Base-by-base conservation (phyloP, 2,888 invertebrate genomes). In the Campopleginae sp. region DNA sequence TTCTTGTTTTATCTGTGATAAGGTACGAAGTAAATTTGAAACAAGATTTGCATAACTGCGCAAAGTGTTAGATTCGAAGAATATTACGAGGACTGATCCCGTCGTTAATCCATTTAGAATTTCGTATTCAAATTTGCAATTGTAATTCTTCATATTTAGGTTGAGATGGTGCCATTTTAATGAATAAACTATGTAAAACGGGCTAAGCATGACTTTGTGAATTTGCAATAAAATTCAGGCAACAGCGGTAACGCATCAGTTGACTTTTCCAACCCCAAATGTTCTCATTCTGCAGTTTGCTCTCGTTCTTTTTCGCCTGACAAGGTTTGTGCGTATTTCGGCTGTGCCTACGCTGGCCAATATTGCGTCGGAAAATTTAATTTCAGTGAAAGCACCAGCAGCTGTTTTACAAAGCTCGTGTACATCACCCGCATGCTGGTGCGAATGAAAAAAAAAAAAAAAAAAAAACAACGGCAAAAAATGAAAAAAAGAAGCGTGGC, bases 321-420 rank as follows among this genome's bases (percentile, higher is more conserved):
- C 72, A 58, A 78, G 27, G 72, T 68, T 78, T 61, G 23, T 12
- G 14, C 10, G 46, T 71, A 72, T 42, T 48, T 46, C 19, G 33
- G 51, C 10, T 46, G 10, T 8, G 58, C 71, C 68, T 46, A 63
- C 48, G 48, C 38, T 31, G 75, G 70, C 79, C 63, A 61, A 85
- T 76, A 79, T 58, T 46, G 44, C 71, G 31, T 12, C 42, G 72
- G 70, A 82, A 82, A 85, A 82, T 75, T 82, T 85, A 82, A 82
- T 85, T 85, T 85, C 75, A 71, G 63, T 51, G 66, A 14, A 14
- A 58, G 58, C 75, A 66, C 75, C 58, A 79, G 63, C 78, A 75
- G 75, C 75, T 75, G 82, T 71, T 85, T 79, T 65, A 85, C 58
- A 71, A 79, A 85, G 58, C 74, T 66, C 75, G 63, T 75, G 61